Evolutionary conservation across 2,888 invertebrate genomes (phyloP).

Genomic region (Melangyna quadrimaculata): DNA sequence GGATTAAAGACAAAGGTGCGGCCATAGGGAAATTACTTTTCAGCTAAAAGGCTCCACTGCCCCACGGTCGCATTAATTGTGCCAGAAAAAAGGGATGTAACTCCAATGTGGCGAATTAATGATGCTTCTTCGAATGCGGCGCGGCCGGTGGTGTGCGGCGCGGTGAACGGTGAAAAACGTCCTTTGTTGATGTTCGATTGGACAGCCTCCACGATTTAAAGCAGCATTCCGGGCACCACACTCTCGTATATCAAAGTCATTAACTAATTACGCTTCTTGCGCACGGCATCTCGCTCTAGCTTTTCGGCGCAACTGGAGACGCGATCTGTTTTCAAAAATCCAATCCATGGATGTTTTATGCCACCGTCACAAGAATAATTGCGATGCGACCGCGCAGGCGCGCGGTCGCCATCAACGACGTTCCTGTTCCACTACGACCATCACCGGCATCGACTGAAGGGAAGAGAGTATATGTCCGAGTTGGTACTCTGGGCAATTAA

Average conservation of each 20-base stretch:
- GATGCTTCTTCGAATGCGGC: constrained; percentile 26
- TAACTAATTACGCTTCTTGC: constrained; percentile 71
- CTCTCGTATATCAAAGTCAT: constrained; percentile 73
- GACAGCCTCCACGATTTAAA: constrained; percentile 66
- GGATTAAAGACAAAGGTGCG: constrained; percentile 68
- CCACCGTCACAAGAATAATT: constrained; percentile 71
- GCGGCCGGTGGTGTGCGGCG: background rate
- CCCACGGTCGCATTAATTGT: constrained; percentile 61
- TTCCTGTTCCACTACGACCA: background rate
- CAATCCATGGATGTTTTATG: constrained; percentile 70
- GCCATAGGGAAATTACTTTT: constrained; percentile 69
- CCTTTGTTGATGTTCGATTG: constrained; percentile 63
- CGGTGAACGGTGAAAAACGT: constrained; percentile 15
- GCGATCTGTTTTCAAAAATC: constrained; percentile 66
- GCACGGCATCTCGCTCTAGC: constrained; percentile 9
- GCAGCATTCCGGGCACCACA: constrained; percentile 68
- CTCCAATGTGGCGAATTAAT: constrained; percentile 63
- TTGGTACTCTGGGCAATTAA: constrained; percentile 57
- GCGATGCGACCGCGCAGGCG: constrained; percentile 18
- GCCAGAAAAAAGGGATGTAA: constrained; percentile 48
- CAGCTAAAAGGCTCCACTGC: constrained; percentile 44
- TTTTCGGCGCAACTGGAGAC: constrained; percentile 4
- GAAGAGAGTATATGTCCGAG: background rate
- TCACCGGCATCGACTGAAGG: background rate
- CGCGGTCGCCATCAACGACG: background rate